Evolutionary conservation across 2,797 vertebrate species (phyloP), one percentile per base, ranked within the genome.

Genomic region (Manis javanica): DNA sequence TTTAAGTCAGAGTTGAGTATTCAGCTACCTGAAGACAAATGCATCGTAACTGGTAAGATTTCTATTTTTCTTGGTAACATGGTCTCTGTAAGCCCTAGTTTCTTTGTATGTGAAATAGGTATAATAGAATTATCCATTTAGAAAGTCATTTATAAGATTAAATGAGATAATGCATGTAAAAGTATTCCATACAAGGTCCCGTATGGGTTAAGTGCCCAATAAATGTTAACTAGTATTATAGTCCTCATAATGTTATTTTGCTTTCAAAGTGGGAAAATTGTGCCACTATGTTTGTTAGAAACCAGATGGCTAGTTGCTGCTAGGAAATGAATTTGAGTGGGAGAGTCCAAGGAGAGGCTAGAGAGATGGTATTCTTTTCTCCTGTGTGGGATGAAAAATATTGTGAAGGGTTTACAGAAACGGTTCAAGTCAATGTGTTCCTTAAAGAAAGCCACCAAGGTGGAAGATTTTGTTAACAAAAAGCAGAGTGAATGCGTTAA

Each of bases 61-160:
- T 46, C 16, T 85, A 0, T 46, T 34, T 84, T 75, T 74, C 13
- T 93, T 13, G 84, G 63, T 83, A 59, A 55, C 1, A 10, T 79
- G 39, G 31, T 34, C 26, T 94, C 59, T 96, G 18, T 66, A 59
- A 90, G 11, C 19, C 23, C 63, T 71, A 85, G 10, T 57, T 91
- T 82, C 23, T 57, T 96, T 63, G 19, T 82, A 93, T 78, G 10
- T 86, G 69, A 87, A 74, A 61, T 83, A 53, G 21, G 31, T 10
- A 84, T 66, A 75, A 37, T 84, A 94, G 83, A 84, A 91, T 77
- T 90, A 84, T 63, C 71, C 34, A 82, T 69, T 91, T 29, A 29
- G 91, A 37, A 59, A 66, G 37, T 90, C 46, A 6, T 63, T 46
- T 49, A 1, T 75, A 42, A 77, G 16, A n/a, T 81, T 71, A 85